Conservation (phyloP, 2,888 invertebrate species). For the Norana najaformis region DNA sequence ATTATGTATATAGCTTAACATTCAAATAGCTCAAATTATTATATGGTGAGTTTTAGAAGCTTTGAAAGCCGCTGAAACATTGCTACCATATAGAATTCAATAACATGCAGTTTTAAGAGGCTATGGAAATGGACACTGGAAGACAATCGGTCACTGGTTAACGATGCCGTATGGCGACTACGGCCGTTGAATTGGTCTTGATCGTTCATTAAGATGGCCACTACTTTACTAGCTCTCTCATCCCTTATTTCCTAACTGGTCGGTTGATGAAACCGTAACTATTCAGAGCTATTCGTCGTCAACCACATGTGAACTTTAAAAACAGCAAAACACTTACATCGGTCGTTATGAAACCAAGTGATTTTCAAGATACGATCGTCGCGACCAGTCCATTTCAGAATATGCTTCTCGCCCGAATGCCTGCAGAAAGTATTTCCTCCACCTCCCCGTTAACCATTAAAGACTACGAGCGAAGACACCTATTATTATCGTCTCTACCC, state of each 20-base stretch:
- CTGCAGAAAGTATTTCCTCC: background rate
- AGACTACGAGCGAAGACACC: background rate
- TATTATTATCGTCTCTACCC: background rate
- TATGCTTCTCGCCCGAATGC: background rate
- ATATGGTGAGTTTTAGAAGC: background rate
- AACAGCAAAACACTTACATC: background rate
- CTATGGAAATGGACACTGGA: background rate
- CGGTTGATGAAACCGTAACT: background rate
- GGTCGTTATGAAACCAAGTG: background rate
- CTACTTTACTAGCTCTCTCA: background rate
- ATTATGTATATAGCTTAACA: no score
- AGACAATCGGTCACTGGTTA: background rate
- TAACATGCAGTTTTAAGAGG: background rate
- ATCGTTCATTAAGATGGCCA: background rate
- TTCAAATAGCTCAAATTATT: no score
- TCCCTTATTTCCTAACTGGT: background rate
- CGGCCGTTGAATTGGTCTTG: background rate
- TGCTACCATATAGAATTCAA: background rate
- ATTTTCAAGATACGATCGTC: background rate
- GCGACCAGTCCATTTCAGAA: background rate
- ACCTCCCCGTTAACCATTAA: background rate
- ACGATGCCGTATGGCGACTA: background rate
- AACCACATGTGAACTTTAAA: background rate
- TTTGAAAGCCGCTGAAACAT: background rate
- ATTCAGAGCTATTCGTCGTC: background rate